phyloP scores from a whole-genome alignment of 2,888 invertebrate genomes.

The Thecophora atra region DNA sequence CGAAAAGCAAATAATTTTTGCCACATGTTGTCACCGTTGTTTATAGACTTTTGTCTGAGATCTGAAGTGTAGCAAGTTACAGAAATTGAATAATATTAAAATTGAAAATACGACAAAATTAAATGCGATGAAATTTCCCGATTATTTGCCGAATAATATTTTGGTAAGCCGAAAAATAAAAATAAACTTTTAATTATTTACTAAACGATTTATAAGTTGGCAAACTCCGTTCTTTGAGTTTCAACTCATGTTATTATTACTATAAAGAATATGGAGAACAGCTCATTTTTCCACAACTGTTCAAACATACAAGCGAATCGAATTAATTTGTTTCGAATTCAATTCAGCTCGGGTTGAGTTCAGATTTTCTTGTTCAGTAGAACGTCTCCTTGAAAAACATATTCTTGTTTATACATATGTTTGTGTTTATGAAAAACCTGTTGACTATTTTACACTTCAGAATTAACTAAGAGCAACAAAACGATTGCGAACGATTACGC shows the following conservation, averaged over 20 bases:
- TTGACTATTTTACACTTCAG: background rate
- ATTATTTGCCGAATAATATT: constrained; percentile 63
- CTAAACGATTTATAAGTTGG: too few relatives aligned
- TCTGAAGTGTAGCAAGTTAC: constrained; percentile 12
- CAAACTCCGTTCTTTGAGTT: too few relatives aligned
- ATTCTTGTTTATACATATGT: too few relatives aligned
- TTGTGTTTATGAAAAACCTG: background rate
- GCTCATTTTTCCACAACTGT: too few relatives aligned
- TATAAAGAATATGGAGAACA: too few relatives aligned
- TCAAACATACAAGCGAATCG: too few relatives aligned
- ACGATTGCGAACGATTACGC: background rate
- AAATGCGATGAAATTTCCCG: constrained; percentile 62
- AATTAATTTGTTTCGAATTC: too few relatives aligned
- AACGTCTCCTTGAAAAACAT: too few relatives aligned
- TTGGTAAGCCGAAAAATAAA: constrained; percentile 51
- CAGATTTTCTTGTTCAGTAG: too few relatives aligned
- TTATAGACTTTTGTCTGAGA: background rate
- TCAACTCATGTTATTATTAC: too few relatives aligned
- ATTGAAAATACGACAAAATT: background rate
- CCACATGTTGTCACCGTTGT: background rate
- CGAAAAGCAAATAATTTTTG: background rate
- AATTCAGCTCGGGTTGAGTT: too few relatives aligned
- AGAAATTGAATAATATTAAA: constrained; percentile 1
- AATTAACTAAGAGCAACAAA: background rate
- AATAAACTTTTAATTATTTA: too few relatives aligned